phyloP scores from a whole-genome alignment of 2,113 vertebrate species.

The Rhodinocichla rosea region DNA sequence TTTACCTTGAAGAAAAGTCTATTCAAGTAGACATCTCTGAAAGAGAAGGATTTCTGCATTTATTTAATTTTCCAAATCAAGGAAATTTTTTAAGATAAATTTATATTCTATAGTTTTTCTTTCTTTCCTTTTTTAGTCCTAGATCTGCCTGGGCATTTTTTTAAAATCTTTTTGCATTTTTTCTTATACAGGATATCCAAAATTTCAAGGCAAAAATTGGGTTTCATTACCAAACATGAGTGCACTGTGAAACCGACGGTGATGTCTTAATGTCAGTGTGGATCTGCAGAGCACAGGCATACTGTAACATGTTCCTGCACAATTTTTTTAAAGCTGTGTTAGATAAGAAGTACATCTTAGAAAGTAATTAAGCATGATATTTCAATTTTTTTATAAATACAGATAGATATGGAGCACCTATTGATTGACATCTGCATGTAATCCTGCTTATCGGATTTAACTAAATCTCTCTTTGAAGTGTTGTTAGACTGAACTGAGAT shows the following conservation, averaged over 20 bases:
- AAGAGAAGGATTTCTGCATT: not conserved
- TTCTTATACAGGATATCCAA: not conserved
- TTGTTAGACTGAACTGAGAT: not conserved
- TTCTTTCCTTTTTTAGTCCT: not conserved
- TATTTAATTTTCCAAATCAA: not conserved
- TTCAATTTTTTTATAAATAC: not conserved
- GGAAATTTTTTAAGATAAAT: not conserved
- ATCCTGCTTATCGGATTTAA: constrained; percentile 44
- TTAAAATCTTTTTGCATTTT: not conserved
- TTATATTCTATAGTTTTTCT: not conserved
- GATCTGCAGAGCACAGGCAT: not conserved
- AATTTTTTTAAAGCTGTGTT: not conserved
- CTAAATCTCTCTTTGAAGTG: constrained; percentile 34
- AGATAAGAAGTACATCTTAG: not conserved
- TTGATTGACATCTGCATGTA: constrained; percentile 41
- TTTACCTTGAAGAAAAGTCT: not conserved
- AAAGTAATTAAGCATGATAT: constrained; percentile 5
- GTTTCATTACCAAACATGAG: not conserved
- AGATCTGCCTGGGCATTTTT: not conserved
- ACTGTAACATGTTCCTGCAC: not conserved
- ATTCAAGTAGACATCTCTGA: not conserved
- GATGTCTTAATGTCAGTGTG: not conserved
- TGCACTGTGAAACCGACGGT: not conserved
- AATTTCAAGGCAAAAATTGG: not conserved
- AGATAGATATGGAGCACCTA: not conserved